phyloP scores from a whole-genome alignment of 2,888 invertebrate genomes.

The Cetonia aurata region DNA sequence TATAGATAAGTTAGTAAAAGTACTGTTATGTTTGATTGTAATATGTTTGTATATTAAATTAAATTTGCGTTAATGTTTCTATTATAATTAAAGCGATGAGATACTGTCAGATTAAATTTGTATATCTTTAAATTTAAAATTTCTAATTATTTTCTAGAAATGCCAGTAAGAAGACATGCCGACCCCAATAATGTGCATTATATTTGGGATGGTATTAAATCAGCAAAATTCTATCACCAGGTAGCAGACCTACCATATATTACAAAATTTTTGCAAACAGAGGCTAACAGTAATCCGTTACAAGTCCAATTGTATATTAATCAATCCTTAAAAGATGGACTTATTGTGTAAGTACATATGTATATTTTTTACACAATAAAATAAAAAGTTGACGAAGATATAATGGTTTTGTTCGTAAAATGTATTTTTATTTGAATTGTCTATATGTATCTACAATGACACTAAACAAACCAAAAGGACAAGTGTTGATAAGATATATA shows the following conservation, averaged over 20 bases:
- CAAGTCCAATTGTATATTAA: constrained; percentile 62
- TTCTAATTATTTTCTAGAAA: constrained; percentile 51
- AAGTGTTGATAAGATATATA: too few relatives aligned
- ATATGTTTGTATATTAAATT: background rate
- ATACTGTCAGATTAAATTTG: constrained; percentile 9
- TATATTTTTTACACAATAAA: background rate
- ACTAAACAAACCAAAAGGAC: too few relatives aligned
- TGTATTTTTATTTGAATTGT: too few relatives aligned
- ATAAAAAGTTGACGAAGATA: too few relatives aligned
- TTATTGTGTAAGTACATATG: constrained; percentile 59
- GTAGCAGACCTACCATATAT: constrained; percentile 59
- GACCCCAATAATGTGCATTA: constrained; percentile 63
- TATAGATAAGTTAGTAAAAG: constrained; percentile 22
- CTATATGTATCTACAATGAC: too few relatives aligned
- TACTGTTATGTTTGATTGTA: constrained; percentile 8
- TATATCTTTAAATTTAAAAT: background rate
- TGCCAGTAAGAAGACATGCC: constrained; percentile 63
- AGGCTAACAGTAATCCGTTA: constrained; percentile 54
- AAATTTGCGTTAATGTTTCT: background rate
- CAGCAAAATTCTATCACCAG: constrained; percentile 52
- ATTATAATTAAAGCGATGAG: background rate
- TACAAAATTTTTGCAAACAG: constrained; percentile 60
- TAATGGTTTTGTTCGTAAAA: too few relatives aligned
- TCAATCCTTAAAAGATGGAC: constrained; percentile 60
- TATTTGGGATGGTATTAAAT: constrained; percentile 64